phyloP scores from a whole-genome alignment of 2,888 invertebrate genomes.

The Hydrotaea cyrtoneurina region DNA sequence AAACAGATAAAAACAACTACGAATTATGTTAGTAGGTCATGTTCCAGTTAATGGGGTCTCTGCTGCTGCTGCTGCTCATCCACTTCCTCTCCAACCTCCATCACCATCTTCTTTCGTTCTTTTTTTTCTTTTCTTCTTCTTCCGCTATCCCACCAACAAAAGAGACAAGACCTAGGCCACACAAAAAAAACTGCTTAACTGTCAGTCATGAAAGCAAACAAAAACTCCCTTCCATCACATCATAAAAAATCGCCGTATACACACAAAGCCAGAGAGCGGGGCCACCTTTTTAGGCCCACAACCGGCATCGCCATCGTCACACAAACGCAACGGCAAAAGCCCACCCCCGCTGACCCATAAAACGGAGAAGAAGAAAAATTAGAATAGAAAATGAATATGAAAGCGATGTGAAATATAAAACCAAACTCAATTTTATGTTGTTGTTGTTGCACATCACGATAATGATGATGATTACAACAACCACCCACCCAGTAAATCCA shows the following conservation, averaged over 20 bases:
- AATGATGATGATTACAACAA: slow-evolving; percentile 8
- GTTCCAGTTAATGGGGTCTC: slow-evolving; percentile 47
- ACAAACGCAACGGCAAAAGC: background rate
- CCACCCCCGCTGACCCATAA: slow-evolving; percentile 20
- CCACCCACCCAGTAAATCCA: background rate
- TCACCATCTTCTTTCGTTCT: background rate
- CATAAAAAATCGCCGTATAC: background rate
- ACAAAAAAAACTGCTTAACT: background rate
- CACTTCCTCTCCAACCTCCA: background rate
- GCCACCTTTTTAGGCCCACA: background rate
- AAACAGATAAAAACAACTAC: no score
- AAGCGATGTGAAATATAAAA: slow-evolving; percentile 10
- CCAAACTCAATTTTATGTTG: background rate
- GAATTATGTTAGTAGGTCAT: slow-evolving; percentile 53
- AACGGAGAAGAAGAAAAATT: background rate
- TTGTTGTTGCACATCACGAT: background rate
- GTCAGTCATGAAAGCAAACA: background rate
- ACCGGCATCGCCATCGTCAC: background rate
- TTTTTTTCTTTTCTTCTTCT: background rate
- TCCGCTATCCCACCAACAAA: background rate
- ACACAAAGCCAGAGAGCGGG: background rate
- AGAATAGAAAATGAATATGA: background rate
- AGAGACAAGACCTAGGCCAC: slow-evolving; percentile 24
- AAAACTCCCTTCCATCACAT: background rate
- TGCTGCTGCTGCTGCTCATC: background rate